Evolutionary conservation across 1,140 invertebrate species (phyloP), one percentile per base, ranked within the genome.

Genomic region (Melanaphis sacchari): DNA sequence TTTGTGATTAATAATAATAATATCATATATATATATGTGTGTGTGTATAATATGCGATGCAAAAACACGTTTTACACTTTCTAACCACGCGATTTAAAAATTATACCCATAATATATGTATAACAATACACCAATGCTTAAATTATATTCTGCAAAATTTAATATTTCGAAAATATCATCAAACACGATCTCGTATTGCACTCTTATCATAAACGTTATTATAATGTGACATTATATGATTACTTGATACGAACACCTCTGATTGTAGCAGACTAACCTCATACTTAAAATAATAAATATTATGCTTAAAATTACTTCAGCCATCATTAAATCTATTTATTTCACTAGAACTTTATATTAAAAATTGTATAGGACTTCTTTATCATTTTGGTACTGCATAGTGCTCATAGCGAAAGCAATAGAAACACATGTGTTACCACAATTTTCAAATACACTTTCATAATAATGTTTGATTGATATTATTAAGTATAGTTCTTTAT

Each of bases 41-140:
- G 43, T 26, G 84, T 31, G 31, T 46, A 38, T 49, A 49, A 49
- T 49, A 49, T n/a, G 85, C 11, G 43, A n/a, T n/a, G 85, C 85
- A 31, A 88, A 88, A 85, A 85, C 84, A 18, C 22, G 84, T 43
- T 85, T 31, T 85, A 43, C 9, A 85, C 84, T 85, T 85, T 85
- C 84, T 85, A 85, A 85, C 26, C 11, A 18, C 5, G 84, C 24
- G 40, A 85, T 85, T 85, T 40, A 85, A 40, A 11, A 43, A 85
- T 43, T 40, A 85, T 82, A 82, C 18, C 8, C 41, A 41, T 85
- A 7, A 40, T 6, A 22, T 85, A 41, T 85, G 22, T 4, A 43
- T 26, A 85, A 85, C 41, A 85, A 85, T 85, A 2, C 38, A 66
- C 26, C 40, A 85, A 43, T 43, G 26, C 11, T 31, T n/a, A 76